Conservation (phyloP, 2,113 vertebrate genomes). For the Notarius quadriscutis region DNA sequence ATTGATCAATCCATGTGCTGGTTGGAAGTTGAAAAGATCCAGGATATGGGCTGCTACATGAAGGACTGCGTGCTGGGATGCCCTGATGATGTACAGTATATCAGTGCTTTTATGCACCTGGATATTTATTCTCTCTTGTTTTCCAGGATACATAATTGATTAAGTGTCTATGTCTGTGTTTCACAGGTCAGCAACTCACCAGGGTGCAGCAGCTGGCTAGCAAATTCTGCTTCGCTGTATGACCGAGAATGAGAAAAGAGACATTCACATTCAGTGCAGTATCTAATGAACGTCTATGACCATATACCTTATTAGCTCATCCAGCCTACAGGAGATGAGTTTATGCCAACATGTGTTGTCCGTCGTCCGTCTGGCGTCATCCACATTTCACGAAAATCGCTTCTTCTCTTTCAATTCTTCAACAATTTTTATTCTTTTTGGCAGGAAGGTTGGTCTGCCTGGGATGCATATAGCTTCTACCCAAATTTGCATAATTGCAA, state of each 20-base stretch:
- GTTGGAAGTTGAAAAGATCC: slow-evolving; percentile 2
- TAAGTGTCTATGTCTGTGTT: background rate
- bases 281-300: background rate
- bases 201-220: background rate
- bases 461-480: too few species aligned
- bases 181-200: background rate
- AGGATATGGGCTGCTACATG: background rate
- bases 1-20: background rate
- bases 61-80: slow-evolving; percentile 26
- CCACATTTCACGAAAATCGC: too few species aligned
- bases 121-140: background rate
- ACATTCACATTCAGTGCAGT: background rate
- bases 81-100: background rate
- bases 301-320: too few species aligned
- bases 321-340: too few species aligned
- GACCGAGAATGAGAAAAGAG: background rate
- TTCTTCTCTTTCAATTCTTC: too few species aligned
- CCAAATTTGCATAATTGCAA: too few species aligned
- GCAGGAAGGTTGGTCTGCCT: too few species aligned
- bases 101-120: slow-evolving; percentile 11
- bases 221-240: background rate
- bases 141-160: slow-evolving; percentile 4
- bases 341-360: too few species aligned
- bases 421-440: too few species aligned
- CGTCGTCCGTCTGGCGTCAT: too few species aligned